Percentiles rank a stretch among this genome's conserved stretches.
phyloP scores from a whole-genome alignment of 2,797 vertebrate genomes.

The Myiothlypis chrysogaster region DNA sequence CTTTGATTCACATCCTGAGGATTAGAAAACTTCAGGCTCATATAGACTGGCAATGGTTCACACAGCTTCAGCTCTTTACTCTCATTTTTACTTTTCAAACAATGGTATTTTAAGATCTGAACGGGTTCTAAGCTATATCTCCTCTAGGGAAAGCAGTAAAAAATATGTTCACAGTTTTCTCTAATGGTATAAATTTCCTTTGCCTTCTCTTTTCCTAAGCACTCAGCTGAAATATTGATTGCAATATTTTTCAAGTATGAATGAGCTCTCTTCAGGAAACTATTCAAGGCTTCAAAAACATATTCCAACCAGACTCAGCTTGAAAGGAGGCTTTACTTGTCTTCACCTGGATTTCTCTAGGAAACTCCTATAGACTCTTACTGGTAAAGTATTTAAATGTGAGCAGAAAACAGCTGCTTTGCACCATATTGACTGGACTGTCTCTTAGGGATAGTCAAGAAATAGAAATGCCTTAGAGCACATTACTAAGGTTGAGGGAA shows the following conservation, averaged over 20 bases:
- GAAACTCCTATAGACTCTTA: not conserved
- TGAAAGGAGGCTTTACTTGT: not conserved
- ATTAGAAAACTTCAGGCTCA: not conserved
- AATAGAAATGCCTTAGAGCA: not conserved
- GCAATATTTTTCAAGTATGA: not conserved
- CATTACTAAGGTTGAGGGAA: not conserved
- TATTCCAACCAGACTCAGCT: not conserved
- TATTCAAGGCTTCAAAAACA: not conserved
- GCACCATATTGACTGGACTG: not conserved
- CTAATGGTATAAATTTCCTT: not conserved
- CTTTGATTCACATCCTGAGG: fast-evolving
- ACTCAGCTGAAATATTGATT: not conserved
- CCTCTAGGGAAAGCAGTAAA: not conserved
- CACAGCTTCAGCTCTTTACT: not conserved
- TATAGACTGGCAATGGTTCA: not conserved
- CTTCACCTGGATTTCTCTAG: not conserved
- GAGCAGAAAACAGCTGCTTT: not conserved
- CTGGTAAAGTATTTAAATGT: not conserved
- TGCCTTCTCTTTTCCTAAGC: not conserved
- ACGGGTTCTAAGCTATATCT: not conserved
- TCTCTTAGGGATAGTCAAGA: not conserved
- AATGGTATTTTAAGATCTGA: not conserved
- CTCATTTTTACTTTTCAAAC: not conserved
- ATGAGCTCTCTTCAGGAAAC: not conserved
- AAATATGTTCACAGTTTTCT: not conserved